phyloP scores from a whole-genome alignment of 2,888 invertebrate genomes.

The Linnaemya tessellans region DNA sequence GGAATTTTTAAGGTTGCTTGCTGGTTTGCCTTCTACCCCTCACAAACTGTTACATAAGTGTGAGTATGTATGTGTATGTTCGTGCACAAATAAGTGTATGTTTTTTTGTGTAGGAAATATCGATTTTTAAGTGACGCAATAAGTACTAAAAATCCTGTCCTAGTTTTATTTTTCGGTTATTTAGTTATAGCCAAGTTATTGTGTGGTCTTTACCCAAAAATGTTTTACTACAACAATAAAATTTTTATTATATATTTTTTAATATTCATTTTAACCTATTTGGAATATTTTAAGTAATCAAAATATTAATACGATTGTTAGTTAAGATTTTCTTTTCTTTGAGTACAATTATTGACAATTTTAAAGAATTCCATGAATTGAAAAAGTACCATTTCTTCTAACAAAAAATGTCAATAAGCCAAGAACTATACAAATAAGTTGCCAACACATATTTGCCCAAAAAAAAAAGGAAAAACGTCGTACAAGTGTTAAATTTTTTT shows the following conservation, averaged over 20 bases:
- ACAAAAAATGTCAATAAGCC: background rate
- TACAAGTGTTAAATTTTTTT: background rate
- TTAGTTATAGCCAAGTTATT: background rate
- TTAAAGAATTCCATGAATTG: no score
- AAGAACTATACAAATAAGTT: background rate
- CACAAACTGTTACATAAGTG: background rate
- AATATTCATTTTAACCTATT: background rate
- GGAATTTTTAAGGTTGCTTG: conserved; percentile 5
- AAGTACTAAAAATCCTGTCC: conserved; percentile 59
- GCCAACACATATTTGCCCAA: background rate
- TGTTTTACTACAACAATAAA: background rate
- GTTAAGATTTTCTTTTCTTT: no score
- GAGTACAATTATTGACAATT: no score
- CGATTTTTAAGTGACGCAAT: conserved; percentile 68
- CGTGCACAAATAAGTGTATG: background rate
- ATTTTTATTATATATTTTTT: background rate
- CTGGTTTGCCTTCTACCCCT: background rate
- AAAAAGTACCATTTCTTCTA: background rate
- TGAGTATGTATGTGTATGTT: background rate
- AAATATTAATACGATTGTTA: no score
- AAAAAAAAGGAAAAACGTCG: background rate
- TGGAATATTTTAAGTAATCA: background rate
- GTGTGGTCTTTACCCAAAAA: background rate
- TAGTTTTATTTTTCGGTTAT: conserved; percentile 42
- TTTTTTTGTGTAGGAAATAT: conserved; percentile 38